Conservation (phyloP, 1,140 invertebrate genomes). For the Hyphantria cunea region DNA sequence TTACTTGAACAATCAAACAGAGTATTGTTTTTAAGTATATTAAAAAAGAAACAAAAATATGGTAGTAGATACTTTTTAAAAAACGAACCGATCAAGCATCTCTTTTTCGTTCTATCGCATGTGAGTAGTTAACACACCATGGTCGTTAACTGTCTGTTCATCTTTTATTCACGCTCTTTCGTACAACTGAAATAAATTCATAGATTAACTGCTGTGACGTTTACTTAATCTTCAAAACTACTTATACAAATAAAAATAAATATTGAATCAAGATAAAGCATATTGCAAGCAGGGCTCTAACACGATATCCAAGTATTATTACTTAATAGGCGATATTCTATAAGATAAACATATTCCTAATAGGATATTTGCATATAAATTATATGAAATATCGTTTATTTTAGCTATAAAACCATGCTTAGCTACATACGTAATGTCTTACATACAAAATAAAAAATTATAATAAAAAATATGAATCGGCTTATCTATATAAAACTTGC, state of each 20-base stretch:
- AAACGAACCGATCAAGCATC: no score
- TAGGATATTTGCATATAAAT: constrained; percentile 42
- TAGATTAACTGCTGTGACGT: no score
- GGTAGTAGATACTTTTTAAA: no score
- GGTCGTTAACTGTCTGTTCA: no score
- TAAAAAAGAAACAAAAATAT: no score
- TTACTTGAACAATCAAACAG: no score
- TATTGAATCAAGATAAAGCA: constrained; percentile 17
- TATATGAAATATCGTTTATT: constrained; percentile 47
- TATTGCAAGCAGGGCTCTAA: constrained; percentile 3
- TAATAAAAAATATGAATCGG: constrained; percentile 76
- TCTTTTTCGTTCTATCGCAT: no score
- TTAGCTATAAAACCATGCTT: constrained; percentile 48
- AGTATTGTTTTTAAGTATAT: no score
- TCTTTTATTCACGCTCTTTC: no score
- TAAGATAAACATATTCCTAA: constrained; percentile 32
- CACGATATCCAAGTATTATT: constrained; percentile 41
- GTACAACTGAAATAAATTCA: no score
- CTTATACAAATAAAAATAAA: constrained; percentile 14
- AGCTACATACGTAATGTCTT: constrained; percentile 46
- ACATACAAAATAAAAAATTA: constrained; percentile 54
- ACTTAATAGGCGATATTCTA: constrained; percentile 36
- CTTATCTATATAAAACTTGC: constrained; percentile 79
- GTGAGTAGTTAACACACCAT: no score
- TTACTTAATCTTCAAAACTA: constrained; percentile 15